phyloP scores from a whole-genome alignment of 2,113 vertebrate genomes.

The Peromyscus leucopus region DNA sequence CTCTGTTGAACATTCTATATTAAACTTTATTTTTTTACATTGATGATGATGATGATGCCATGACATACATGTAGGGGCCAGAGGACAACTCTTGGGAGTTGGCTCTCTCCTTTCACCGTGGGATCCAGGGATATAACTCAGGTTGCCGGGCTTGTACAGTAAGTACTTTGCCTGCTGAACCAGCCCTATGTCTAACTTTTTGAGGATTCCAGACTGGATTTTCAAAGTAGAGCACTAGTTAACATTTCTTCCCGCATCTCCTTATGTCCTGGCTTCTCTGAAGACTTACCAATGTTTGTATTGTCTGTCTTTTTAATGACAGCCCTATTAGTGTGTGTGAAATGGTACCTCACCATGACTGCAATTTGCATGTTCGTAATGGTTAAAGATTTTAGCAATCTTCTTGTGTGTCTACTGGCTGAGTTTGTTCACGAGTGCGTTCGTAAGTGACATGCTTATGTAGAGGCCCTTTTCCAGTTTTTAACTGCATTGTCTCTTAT shows the following conservation, averaged over 20 bases:
- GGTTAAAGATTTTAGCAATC: conserved; percentile 10
- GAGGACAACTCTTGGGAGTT: not conserved
- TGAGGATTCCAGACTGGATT: conserved; percentile 17
- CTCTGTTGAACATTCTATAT: not conserved
- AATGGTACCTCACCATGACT: not conserved
- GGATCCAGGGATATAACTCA: not conserved
- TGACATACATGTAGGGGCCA: not conserved
- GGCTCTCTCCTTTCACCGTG: not conserved
- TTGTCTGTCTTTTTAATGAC: not conserved
- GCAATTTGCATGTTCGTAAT: not conserved
- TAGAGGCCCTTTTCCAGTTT: not conserved
- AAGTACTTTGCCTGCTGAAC: too few relatives aligned
- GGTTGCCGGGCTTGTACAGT: not conserved
- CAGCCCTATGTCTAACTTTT: not conserved
- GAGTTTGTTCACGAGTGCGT: not conserved
- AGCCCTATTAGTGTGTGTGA: not conserved
- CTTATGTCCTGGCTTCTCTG: not conserved
- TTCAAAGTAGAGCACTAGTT: not conserved
- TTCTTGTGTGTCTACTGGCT: not conserved
- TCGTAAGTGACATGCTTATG: not conserved
- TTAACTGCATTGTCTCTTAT: not conserved
- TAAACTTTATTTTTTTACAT: not conserved
- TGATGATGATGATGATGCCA: not conserved
- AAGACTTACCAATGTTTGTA: not conserved
- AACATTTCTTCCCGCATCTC: not conserved